Evolutionary conservation across 1,140 invertebrate species (phyloP).

Genomic region (Neuroterus valhalla): DNA sequence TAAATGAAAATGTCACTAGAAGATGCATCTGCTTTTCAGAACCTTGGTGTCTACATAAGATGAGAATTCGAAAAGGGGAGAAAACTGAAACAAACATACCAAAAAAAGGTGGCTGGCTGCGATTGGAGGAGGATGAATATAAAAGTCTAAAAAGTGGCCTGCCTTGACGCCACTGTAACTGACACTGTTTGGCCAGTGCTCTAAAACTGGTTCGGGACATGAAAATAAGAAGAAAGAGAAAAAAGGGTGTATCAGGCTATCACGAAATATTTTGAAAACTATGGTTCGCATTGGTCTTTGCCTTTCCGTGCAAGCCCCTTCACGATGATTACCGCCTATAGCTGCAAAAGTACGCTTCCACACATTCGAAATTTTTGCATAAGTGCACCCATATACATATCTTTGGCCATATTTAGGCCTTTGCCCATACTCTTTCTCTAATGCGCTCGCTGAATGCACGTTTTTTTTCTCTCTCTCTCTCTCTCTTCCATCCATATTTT

Average conservation of each 20-base stretch:
- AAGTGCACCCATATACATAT: background rate
- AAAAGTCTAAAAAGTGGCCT: background rate
- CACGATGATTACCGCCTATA: conserved; percentile 13
- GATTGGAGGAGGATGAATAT: conserved; percentile 35
- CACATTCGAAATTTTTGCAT: background rate
- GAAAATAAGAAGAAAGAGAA: conserved; percentile 36
- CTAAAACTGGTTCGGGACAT: conserved; percentile 4
- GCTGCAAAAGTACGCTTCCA: conserved; percentile 2
- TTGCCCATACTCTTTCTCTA: background rate
- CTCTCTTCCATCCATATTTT: background rate
- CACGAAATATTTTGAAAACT: conserved; percentile 20
- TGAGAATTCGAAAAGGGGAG: background rate
- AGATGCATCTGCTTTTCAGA: background rate
- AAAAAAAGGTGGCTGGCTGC: conserved; percentile 32
- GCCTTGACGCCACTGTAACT: background rate
- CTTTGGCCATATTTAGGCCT: background rate
- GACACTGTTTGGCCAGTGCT: background rate
- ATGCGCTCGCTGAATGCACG: conserved; percentile 21
- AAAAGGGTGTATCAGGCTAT: background rate
- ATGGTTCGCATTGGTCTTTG: conserved; percentile 28
- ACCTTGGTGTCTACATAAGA: background rate
- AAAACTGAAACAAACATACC: conserved; percentile 38
- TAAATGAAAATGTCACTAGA: background rate
- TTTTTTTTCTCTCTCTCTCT: conserved; percentile 5
- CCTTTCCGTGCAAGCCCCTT: conserved; percentile 30